Conservation (phyloP, 2,797 vertebrate species). For the Falco berigora region DNA sequence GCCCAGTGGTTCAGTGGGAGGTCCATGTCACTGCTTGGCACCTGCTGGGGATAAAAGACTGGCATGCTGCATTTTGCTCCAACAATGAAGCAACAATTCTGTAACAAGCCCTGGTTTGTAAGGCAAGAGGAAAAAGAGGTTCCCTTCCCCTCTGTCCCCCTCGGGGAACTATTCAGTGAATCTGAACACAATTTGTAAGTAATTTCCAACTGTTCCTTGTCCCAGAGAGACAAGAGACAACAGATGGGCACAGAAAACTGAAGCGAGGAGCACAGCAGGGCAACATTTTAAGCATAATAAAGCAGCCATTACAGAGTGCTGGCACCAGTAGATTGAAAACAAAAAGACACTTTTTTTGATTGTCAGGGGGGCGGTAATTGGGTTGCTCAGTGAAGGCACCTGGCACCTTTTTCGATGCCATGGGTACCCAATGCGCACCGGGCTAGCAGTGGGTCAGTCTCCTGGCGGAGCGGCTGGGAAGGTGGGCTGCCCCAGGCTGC, state of each 20-base stretch:
- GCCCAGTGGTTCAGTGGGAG: rapidly evolving
- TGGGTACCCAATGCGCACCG: background rate
- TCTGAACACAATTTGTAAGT: background rate
- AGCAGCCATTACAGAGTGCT: background rate
- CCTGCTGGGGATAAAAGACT: background rate
- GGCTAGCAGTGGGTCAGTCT: background rate
- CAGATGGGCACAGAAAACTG: background rate
- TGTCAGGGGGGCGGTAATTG: background rate
- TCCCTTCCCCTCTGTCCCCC: background rate
- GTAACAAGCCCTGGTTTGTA: background rate
- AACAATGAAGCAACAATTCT: background rate
- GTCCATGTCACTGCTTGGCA: background rate
- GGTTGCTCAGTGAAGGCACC: background rate
- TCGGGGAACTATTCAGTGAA: background rate
- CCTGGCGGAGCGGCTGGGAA: background rate
- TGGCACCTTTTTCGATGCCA: background rate
- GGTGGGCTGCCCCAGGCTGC: background rate
- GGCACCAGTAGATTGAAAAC: background rate
- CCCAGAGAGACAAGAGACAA: background rate
- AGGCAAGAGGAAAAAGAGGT: background rate
- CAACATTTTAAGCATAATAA: background rate
- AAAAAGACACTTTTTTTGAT: background rate
- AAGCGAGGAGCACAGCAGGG: background rate
- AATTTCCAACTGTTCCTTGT: background rate
- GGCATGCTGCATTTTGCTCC: rapidly evolving